Evolutionary conservation across 2,888 invertebrate genomes (phyloP).

Genomic region (Brachycybe producta): DNA sequence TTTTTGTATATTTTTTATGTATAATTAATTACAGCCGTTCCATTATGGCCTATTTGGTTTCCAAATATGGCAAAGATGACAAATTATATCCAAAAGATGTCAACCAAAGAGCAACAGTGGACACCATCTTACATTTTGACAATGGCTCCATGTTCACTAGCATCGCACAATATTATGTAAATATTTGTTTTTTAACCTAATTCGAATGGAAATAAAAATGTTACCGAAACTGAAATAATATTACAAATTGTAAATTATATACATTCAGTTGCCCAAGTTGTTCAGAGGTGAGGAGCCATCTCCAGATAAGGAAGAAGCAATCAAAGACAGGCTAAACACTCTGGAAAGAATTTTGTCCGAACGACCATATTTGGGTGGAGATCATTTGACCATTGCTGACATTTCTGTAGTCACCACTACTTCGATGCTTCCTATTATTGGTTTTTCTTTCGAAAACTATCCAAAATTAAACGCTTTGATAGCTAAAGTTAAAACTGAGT

Average conservation of each 20-base stretch:
- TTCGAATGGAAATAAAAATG: background rate
- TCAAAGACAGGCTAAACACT: background rate
- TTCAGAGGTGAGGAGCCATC: background rate
- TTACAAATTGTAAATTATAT: background rate
- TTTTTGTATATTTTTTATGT: background rate
- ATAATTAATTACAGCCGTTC: constrained; percentile 5
- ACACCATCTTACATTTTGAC: constrained; percentile 3
- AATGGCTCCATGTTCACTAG: background rate
- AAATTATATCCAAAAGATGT: constrained; percentile 3
- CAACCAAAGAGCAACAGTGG: background rate
- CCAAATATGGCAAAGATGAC: constrained; percentile 4
- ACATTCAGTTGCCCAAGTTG: background rate
- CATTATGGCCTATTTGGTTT: background rate
- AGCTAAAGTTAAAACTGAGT: background rate
- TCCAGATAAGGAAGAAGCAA: background rate
- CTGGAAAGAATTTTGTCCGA: background rate
- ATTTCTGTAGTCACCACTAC: background rate
- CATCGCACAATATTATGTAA: background rate
- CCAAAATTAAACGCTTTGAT: background rate
- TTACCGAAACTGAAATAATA: too few relatives aligned
- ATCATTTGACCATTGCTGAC: constrained; percentile 8
- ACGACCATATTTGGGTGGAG: background rate
- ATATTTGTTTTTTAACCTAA: background rate
- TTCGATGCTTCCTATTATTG: background rate
- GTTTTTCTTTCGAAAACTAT: background rate